Evolutionary conservation across 2,797 vertebrate genomes (phyloP).

Genomic region (Acropternis orthonyx): DNA sequence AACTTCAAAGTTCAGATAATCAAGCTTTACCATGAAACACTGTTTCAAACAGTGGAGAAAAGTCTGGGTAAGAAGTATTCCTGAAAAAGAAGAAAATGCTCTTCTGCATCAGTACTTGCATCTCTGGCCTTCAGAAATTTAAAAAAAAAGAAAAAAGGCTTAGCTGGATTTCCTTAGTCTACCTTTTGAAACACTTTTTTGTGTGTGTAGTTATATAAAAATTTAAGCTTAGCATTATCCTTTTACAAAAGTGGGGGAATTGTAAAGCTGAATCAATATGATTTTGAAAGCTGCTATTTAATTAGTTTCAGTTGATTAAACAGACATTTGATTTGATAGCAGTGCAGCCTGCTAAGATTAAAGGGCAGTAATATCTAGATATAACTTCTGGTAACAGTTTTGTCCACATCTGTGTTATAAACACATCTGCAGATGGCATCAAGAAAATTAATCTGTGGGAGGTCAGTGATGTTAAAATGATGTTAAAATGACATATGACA

Average conservation of each 20-base stretch:
- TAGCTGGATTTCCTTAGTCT: background rate
- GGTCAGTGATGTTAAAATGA: background rate
- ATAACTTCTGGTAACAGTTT: background rate
- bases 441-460: background rate
- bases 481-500: background rate
- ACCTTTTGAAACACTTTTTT: background rate
- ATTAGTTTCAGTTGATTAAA: conserved; percentile 11
- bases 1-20: background rate
- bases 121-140: background rate
- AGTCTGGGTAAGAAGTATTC: background rate
- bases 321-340: background rate
- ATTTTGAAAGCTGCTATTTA: conserved; percentile 9
- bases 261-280: background rate
- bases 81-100: background rate
- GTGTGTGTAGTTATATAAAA: background rate
- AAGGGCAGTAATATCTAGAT: background rate
- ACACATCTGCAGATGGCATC: background rate
- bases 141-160: background rate
- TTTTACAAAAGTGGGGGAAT: background rate
- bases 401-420: background rate
- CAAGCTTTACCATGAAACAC: background rate
- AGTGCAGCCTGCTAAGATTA: background rate
- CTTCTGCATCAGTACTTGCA: background rate
- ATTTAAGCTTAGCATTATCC: background rate
- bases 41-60: background rate